Evolutionary conservation across 1,140 invertebrate genomes (phyloP).

Genomic region (Aphis craccivora): DNA sequence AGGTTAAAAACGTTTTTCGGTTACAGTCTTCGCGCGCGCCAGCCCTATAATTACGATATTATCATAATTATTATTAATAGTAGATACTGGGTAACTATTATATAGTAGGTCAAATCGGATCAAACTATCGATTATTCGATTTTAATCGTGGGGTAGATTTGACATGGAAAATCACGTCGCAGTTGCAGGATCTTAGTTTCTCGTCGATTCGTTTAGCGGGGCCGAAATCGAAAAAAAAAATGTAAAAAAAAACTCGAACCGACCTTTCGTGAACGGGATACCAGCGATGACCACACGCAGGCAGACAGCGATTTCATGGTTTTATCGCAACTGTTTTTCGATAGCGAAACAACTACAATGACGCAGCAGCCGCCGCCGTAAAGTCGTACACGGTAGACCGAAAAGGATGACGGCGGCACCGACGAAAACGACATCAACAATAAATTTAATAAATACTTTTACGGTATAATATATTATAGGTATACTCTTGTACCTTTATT

Average conservation of each 20-base stretch:
- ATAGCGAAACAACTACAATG: not conserved
- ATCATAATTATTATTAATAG: not conserved
- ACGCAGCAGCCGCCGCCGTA: no score
- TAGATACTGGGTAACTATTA: no score
- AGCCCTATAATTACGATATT: not conserved
- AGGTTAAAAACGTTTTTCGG: not conserved
- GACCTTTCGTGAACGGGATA: not conserved
- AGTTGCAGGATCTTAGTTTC: not conserved
- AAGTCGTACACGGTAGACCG: not conserved
- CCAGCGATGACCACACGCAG: not conserved
- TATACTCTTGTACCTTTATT: not conserved
- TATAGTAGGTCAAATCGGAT: not conserved
- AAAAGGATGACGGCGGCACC: not conserved
- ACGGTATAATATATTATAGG: not conserved
- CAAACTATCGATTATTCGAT: not conserved
- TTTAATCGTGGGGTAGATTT: fast-evolving
- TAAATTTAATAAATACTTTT: not conserved
- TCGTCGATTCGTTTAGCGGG: no score
- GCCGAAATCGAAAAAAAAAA: no score
- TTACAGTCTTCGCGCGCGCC: not conserved
- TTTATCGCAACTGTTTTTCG: not conserved
- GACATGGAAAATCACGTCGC: not conserved
- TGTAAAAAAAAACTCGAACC: not conserved
- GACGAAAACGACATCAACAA: not conserved
- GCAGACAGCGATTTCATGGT: not conserved